Evolutionary conservation across 2,888 invertebrate species (phyloP).

Genomic region (Phlogophora meticulosa): DNA sequence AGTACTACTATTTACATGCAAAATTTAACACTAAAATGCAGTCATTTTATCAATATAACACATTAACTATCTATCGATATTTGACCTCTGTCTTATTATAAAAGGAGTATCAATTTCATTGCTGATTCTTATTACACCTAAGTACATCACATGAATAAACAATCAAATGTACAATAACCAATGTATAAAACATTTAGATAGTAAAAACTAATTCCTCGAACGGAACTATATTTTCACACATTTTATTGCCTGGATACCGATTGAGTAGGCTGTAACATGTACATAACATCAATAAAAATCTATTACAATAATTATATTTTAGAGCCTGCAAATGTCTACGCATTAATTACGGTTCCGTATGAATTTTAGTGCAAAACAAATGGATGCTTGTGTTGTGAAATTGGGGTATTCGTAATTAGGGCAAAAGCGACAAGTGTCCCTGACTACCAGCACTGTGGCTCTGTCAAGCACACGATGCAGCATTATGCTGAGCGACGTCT

Average conservation of each 20-base stretch:
- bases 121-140: constrained; percentile 2
- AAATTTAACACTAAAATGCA: too few species aligned
- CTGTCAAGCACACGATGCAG: too few species aligned
- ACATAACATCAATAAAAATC: constrained; percentile 28
- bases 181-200: constrained; percentile 28
- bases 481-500: too few species aligned
- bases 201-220: constrained; percentile 50
- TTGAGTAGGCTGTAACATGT: constrained; percentile 29
- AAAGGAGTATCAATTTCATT: constrained; percentile 21
- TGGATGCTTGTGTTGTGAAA: too few species aligned
- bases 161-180: constrained; percentile 31
- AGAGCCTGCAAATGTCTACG: constrained; percentile 16
- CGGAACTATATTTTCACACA: constrained; percentile 50
- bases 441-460: too few species aligned
- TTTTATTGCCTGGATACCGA: constrained; percentile 51
- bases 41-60: too few species aligned
- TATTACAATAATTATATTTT: constrained; percentile 35
- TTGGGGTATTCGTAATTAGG: too few species aligned
- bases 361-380: not conserved
- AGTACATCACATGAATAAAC: constrained; percentile 33
- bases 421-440: too few species aligned
- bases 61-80: too few species aligned
- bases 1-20: too few species aligned
- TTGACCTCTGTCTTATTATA: too few species aligned
- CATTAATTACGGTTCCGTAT: constrained; percentile 30